Evolutionary conservation across 2,797 vertebrate species (phyloP).

Genomic region (Crenuchus spilurus): DNA sequence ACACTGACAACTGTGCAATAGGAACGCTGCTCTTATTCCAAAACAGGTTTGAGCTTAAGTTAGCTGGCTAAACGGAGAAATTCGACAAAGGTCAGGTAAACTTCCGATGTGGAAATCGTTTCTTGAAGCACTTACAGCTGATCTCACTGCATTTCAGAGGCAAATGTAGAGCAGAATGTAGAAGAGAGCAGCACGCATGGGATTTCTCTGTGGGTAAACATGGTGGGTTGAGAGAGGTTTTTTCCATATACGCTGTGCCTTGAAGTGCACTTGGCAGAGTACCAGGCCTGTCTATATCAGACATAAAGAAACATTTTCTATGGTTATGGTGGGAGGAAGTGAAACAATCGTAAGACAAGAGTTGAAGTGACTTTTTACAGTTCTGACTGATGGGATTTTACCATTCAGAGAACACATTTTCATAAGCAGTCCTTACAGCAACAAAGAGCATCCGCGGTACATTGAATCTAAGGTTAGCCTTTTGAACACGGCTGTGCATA

Average conservation of each 20-base stretch:
- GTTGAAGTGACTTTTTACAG: background rate
- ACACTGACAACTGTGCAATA: no score
- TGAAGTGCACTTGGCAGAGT: background rate
- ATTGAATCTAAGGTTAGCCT: background rate
- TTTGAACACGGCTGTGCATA: background rate
- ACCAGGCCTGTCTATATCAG: background rate
- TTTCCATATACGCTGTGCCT: background rate
- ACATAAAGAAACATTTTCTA: background rate
- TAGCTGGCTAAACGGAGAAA: no score
- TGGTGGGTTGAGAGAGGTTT: background rate
- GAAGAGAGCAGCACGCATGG: background rate
- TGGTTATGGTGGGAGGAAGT: background rate
- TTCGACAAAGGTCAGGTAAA: background rate
- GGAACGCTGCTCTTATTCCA: no score
- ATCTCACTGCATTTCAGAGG: background rate
- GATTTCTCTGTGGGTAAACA: constrained; percentile 1
- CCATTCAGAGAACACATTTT: background rate
- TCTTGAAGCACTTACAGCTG: background rate
- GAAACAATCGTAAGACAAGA: background rate
- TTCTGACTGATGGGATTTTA: background rate
- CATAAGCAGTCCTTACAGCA: background rate
- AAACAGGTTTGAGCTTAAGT: no score
- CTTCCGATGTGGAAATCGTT: background rate
- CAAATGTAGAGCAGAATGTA: background rate
- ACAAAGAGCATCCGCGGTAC: background rate